Evolutionary conservation across 2,797 vertebrate species (phyloP).

Genomic region (Pangasius djambal): DNA sequence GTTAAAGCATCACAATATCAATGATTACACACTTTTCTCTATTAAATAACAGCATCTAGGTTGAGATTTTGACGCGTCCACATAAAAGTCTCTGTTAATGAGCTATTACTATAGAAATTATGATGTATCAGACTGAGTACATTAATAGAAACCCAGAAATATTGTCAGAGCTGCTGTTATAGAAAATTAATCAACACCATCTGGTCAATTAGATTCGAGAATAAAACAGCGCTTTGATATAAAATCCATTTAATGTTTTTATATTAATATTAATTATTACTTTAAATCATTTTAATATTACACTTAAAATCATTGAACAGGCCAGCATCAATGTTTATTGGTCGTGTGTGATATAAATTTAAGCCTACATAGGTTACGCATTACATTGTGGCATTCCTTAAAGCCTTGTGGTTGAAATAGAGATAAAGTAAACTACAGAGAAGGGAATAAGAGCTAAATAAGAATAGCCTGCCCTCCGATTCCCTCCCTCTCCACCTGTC

Average conservation of each 20-base stretch:
- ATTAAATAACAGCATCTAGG: not conserved
- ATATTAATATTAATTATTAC: not conserved
- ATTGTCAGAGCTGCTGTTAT: not conserved
- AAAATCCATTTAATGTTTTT: not conserved
- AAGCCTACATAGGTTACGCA: not conserved
- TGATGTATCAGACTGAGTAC: not conserved
- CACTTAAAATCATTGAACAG: not conserved
- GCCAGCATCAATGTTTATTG: no score
- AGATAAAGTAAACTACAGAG: not conserved
- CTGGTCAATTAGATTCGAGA: not conserved
- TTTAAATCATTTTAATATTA: not conserved
- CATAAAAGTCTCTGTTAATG: not conserved
- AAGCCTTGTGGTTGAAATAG: conserved; percentile 35
- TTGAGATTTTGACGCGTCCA: not conserved
- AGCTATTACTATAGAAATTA: not conserved
- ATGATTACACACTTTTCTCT: not conserved
- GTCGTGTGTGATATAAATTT: not conserved
- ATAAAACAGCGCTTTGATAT: not conserved
- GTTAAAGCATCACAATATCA: not conserved
- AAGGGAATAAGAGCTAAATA: not conserved
- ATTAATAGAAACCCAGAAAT: not conserved
- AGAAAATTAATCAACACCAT: not conserved
- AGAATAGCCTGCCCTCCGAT: conserved; percentile 1
- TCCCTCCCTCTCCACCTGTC: conserved; percentile 26
- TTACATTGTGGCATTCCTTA: conserved; percentile 6